Percentiles rank a stretch among this genome's conserved stretches.
Evolutionary conservation across 2,113 vertebrate species (phyloP).

Genomic region (Cepphus grylle): DNA sequence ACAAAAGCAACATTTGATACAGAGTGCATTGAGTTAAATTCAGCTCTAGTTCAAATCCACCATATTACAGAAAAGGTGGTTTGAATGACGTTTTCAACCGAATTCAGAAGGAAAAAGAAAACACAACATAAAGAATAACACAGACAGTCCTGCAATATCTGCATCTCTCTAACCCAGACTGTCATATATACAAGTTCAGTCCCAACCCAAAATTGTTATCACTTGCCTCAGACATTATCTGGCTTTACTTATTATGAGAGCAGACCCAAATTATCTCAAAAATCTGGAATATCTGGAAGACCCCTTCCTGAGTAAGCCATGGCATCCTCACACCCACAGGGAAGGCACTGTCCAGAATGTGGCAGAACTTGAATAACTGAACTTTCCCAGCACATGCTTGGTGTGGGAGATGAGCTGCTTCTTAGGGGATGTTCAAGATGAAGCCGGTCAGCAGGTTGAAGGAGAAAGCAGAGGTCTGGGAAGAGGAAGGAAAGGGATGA

Average conservation of each 20-base stretch:
- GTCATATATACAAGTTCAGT: neutral
- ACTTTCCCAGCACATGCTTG: neutral
- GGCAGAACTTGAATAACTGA: neutral
- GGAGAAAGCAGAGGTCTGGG: neutral
- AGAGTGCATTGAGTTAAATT: neutral
- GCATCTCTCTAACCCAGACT: neutral
- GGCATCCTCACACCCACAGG: neutral
- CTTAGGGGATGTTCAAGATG: neutral
- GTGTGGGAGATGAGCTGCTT: neutral
- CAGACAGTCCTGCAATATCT: neutral
- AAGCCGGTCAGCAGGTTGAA: neutral
- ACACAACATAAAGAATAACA: neutral
- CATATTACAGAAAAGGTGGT: neutral
- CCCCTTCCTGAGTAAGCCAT: neutral
- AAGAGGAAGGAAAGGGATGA: neutral
- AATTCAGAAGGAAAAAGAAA: neutral
- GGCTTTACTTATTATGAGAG: neutral
- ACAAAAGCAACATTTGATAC: neutral
- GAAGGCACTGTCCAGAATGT: neutral
- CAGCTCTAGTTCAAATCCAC: neutral
- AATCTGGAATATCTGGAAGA: neutral
- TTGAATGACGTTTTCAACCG: neutral
- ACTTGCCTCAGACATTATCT: neutral
- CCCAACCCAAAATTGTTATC: neutral
- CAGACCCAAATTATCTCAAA: neutral